Conservation (phyloP, 2,113 vertebrate genomes). For the Nettapus auritus region DNA sequence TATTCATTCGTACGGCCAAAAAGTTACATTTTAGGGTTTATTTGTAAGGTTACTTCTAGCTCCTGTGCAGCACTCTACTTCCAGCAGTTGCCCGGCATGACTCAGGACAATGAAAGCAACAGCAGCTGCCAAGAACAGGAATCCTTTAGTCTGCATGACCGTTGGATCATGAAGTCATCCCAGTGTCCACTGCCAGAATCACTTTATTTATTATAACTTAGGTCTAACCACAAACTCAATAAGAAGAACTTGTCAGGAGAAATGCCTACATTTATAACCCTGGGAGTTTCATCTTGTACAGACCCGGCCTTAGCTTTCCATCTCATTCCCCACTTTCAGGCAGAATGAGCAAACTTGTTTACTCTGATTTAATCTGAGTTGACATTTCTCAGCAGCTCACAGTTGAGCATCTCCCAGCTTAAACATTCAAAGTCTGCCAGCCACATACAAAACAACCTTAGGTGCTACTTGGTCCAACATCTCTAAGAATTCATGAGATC, state of each 20-base stretch:
- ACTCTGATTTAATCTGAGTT: neutral
- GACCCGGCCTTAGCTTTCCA: neutral
- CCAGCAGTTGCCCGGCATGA: neutral
- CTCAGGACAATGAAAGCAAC: neutral
- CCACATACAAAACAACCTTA: neutral
- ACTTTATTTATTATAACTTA: neutral
- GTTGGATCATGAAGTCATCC: neutral
- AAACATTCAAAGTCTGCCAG: neutral
- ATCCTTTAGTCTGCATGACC: neutral
- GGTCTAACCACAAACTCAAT: neutral
- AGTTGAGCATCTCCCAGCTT: neutral
- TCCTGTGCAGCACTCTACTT: neutral
- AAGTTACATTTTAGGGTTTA: neutral
- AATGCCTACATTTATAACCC: neutral
- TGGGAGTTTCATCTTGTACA: neutral
- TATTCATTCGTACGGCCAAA: neutral
- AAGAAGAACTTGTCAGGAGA: neutral
- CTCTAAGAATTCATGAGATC: neutral
- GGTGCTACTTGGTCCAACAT: neutral
- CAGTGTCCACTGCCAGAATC: neutral
- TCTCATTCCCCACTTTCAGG: neutral
- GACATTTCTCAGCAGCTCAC: neutral
- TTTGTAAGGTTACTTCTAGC: neutral
- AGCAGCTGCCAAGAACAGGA: neutral
- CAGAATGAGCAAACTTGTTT: neutral